Base-by-base conservation (phyloP, 2,797 vertebrate genomes). In the Heliangelus exortis region DNA sequence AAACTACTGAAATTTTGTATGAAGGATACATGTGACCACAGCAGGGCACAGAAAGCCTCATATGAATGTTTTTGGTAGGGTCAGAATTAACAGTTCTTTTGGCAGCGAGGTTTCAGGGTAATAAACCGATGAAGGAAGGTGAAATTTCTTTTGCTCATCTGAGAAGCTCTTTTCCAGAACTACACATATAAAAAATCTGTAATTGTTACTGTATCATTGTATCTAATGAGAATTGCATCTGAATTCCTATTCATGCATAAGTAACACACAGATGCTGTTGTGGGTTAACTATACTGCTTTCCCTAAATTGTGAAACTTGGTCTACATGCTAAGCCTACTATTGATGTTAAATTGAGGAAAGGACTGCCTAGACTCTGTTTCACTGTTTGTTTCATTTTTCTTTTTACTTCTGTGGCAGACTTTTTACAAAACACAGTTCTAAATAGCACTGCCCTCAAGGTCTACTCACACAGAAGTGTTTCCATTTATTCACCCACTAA, bases 211-310 rank as follows among this genome's bases (percentile, higher is more conserved):
- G 21, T 6, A 51, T 50, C 3, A 43, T 26, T 48, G 12, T 80
- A 23, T 31, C 28, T 31, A 67, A 58, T 18, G 5, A 83, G 45
- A 45, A 20, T 28, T 74, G 7, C 41, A 87, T 48, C 66, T 88
- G 10, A 86, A 71, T 73, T 84, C 20, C 68, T 50, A 18, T 87
- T 93, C 76, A 72, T 25, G 51, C 18, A 28, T 33, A 84, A 80
- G 57, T 50, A 82, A 31, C 15, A 50, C 7, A 10, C 3, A 74
- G 15, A 51, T 80, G 10, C 10, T 77, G 4, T 62, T 93, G 28
- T 21, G 15, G 58, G 19, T 67, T 79, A 57, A 62, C 81, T 81
- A 39, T 13, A 45, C 10, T 58, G 12, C 22, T 78, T 84, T 74
- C 8, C 21, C 90, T 67, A 65, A 76, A 47, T 45, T 20, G 41